Base-by-base conservation (phyloP, 2,888 invertebrate species). In the Eugnorisma glareosa region DNA sequence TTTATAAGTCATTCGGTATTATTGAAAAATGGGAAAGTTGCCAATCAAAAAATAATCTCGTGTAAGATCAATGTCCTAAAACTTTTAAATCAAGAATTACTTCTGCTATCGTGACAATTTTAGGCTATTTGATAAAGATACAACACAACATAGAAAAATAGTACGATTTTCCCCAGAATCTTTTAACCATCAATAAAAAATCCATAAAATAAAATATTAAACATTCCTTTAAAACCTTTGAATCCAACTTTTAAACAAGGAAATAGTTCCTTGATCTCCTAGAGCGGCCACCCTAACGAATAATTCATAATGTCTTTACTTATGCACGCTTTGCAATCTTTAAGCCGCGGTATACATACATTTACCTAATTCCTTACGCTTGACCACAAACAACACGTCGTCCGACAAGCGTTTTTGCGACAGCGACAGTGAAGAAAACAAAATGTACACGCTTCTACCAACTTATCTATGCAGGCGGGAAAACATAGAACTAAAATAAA, bases 291-390 rank as follows among this genome's bases (percentile, higher is more conserved):
- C 15, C 61, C 48, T 28, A n/a, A 73, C 66, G 83, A 82, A 79
- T 82, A 72, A 83, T 75, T 75, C 59, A 75, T 75, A 57, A 67
- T 66, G n/a, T 13, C 63, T 59, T 82, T 79, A 82, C 79, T 79
- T 79, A 82, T 51, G 75, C 82, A 75, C 75, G 72, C 69, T 73
- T 75, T 73, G 48, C 68, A 79, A 73, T 79, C 75, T 79, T 75
- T 69, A 75, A 82, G 69, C 61, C 57, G 61, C 24, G 37, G 68
- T 57, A n/a, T 79, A 66, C 72, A 61, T 82, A 82, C 64, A 82
- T 82, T 82, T 72, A 54, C 43, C 18, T 79, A 79, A 79, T 73
- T 67, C 7, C 35, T 61, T 35, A 61, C 1, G 31, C 35, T 61
- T 35, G 35, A 0, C 61, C 61, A 61, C 21, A 5, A 61, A 0